phyloP scores from a whole-genome alignment of 2,113 vertebrate genomes.

The Rousettus leschenaultii region DNA sequence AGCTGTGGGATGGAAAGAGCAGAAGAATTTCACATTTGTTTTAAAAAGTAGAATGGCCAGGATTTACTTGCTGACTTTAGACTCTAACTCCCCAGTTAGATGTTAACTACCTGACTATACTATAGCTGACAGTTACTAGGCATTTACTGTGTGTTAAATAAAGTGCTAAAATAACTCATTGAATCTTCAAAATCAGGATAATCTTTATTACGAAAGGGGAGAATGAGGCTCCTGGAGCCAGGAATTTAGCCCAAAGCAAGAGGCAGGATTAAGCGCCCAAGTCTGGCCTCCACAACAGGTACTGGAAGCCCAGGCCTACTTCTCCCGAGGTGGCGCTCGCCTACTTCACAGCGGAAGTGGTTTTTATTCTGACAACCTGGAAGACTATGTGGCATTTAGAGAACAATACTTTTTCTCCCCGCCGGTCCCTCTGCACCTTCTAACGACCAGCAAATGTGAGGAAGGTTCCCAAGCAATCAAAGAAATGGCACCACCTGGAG shows the following conservation, averaged over 20 bases:
- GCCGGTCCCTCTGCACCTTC: background rate
- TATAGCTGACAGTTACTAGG: background rate
- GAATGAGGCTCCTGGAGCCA: background rate
- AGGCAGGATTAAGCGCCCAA: background rate
- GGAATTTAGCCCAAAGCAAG: background rate
- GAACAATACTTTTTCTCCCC: background rate
- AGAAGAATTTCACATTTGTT: background rate
- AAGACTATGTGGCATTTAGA: background rate
- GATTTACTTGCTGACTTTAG: background rate
- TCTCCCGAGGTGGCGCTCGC: rapidly evolving
- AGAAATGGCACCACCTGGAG: background rate
- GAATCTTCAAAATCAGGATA: background rate
- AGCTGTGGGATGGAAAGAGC: background rate
- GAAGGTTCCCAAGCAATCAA: background rate
- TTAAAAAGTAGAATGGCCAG: background rate
- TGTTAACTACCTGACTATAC: background rate
- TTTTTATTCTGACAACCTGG: background rate
- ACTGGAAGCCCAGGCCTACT: background rate
- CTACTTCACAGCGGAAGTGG: rapidly evolving
- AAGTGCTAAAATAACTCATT: background rate
- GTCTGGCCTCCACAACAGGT: rapidly evolving
- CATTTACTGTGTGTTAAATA: background rate
- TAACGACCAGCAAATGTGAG: background rate
- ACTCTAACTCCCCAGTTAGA: background rate
- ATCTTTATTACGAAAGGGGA: background rate